phyloP scores from a whole-genome alignment of 1,140 invertebrate genomes.

The Cyphomyrmex costatus region DNA sequence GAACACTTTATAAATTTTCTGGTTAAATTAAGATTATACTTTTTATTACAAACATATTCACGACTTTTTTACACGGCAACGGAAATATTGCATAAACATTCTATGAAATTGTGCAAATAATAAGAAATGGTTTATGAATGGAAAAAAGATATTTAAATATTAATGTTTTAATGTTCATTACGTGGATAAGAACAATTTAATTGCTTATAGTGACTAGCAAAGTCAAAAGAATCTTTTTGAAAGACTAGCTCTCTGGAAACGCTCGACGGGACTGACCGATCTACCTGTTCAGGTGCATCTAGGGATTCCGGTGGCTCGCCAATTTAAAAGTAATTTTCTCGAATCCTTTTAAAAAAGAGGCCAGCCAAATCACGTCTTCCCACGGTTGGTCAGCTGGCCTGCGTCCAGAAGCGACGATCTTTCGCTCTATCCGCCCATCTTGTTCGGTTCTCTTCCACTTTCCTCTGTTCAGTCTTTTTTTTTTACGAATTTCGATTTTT shows the following conservation, averaged over 20 bases:
- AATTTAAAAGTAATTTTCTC: constrained; percentile 85
- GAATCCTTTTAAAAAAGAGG: constrained; percentile 66
- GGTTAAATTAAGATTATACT: not conserved
- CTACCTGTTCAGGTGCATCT: constrained; percentile 72
- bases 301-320: constrained; percentile 72
- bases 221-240: constrained; percentile 30
- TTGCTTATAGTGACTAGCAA: not conserved
- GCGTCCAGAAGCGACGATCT: constrained; percentile 74
- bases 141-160: not conserved
- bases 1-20: constrained; percentile 3
- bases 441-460: not conserved
- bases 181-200: not conserved
- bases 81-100: not conserved
- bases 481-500: constrained; percentile 83
- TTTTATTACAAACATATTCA: not conserved
- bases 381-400: constrained; percentile 86
- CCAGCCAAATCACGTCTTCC: constrained; percentile 78
- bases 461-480: constrained; percentile 71
- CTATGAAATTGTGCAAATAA: not conserved
- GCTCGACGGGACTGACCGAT: constrained; percentile 61
- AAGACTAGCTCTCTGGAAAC: constrained; percentile 79
- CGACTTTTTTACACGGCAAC: not conserved
- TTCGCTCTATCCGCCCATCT: constrained; percentile 62
- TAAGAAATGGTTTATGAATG: not conserved
- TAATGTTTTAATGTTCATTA: not conserved